Percentiles rank a stretch among this genome's conserved stretches.
phyloP scores from a whole-genome alignment of 2,797 vertebrate species.

The Sebastes taczanowskii region DNA sequence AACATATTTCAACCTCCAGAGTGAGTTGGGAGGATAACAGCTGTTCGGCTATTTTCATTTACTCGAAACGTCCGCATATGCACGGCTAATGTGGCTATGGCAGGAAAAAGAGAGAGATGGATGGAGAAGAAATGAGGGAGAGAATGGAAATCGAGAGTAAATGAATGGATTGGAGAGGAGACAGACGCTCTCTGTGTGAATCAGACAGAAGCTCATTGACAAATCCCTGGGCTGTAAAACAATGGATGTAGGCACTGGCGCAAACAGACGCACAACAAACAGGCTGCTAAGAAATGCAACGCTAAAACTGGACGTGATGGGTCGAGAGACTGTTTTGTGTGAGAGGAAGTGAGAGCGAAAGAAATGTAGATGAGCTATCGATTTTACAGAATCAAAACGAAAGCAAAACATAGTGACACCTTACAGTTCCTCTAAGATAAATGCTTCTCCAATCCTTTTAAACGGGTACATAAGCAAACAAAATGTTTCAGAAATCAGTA shows the following conservation, averaged over 20 bases:
- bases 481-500: neutral
- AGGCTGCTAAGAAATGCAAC: constrained; percentile 57
- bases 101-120: constrained; percentile 5
- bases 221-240: constrained; percentile 69
- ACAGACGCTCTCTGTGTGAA: constrained; percentile 76
- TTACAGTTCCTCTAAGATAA: neutral
- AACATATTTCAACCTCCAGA: constrained; percentile 14
- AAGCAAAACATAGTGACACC: neutral
- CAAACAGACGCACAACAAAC: constrained; percentile 52
- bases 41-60: constrained; percentile 30
- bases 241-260: constrained; percentile 70
- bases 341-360: constrained; percentile 12
- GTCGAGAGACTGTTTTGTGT: constrained; percentile 2
- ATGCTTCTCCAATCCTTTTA: neutral
- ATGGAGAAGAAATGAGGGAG: constrained; percentile 31
- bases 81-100: constrained; percentile 6
- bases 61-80: constrained; percentile 13
- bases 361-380: neutral
- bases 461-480: neutral
- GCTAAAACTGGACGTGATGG: constrained; percentile 30
- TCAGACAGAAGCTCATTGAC: constrained; percentile 80
- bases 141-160: constrained; percentile 60
- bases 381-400: neutral
- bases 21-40: neutral
- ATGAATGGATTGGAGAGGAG: constrained; percentile 64